Conservation (phyloP, 2,888 invertebrate genomes). For the Eugnorisma glareosa region DNA sequence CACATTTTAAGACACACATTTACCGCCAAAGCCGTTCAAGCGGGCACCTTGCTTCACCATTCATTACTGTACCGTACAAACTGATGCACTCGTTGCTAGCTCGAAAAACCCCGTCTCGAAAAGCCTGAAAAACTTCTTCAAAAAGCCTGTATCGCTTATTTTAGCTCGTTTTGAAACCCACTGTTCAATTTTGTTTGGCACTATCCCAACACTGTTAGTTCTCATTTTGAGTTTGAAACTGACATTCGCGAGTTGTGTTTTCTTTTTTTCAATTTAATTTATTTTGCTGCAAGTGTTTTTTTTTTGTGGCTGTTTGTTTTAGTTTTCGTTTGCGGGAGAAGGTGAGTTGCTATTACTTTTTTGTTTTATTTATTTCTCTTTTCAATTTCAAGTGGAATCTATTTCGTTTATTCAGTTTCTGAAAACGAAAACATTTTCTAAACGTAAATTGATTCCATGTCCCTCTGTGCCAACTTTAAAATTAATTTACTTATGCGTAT, state of each 20-base stretch:
- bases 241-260: slow-evolving; percentile 68
- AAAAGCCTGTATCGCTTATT: slow-evolving; percentile 45
- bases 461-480: neutral
- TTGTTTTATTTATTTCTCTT: slow-evolving; percentile 58
- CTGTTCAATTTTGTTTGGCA: slow-evolving; percentile 61
- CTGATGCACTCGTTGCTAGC: slow-evolving; percentile 85
- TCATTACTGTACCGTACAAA: slow-evolving; percentile 86
- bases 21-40: slow-evolving; percentile 87
- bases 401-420: neutral
- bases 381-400: neutral
- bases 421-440: neutral
- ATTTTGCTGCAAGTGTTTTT: slow-evolving; percentile 60
- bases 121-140: slow-evolving; percentile 63
- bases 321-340: slow-evolving; percentile 51
- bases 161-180: slow-evolving; percentile 59
- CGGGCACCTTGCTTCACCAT: slow-evolving; percentile 87
- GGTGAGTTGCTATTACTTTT: slow-evolving; percentile 66
- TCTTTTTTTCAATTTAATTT: slow-evolving; percentile 62
- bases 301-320: slow-evolving; percentile 66
- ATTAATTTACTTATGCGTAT: neutral
- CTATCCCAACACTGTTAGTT: slow-evolving; percentile 46
- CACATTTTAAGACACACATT: slow-evolving; percentile 86
- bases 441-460: neutral
- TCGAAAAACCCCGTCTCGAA: slow-evolving; percentile 63
- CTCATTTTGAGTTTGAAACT: slow-evolving; percentile 60